These are phyloP conservation scores for Hetaerina americana DNA, from an alignment of 1,140 invertebrate genomes.

Conservation along the genomic window DNA sequence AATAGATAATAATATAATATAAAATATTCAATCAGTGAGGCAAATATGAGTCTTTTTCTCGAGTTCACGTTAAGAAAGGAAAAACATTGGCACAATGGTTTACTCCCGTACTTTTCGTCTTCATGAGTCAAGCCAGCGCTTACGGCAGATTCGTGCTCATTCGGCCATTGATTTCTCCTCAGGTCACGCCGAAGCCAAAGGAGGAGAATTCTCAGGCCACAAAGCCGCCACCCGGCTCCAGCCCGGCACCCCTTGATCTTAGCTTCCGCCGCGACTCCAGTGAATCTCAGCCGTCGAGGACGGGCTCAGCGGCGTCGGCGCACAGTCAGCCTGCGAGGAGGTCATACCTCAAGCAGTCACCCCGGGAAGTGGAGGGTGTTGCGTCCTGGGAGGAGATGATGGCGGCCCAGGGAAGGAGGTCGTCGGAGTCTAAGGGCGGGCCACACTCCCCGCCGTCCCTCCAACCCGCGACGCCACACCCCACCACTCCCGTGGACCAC, in stretches of 20 bases:
- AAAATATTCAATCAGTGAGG: no score
- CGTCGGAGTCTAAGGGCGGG: neutral
- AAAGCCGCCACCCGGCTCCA: neutral
- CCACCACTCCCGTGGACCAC: neutral
- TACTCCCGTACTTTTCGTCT: no score
- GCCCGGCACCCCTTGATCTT: neutral
- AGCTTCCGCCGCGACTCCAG: neutral
- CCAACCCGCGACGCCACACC: neutral
- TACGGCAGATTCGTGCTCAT: no score
- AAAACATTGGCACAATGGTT: no score
- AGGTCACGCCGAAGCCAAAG: neutral
- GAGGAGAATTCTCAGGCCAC: neutral
- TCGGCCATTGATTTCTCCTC: neutral
- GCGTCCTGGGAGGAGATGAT: neutral
- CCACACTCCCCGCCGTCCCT: neutral
- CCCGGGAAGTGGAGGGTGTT: neutral
- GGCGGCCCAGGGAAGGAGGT: neutral
- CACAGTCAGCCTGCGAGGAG: neutral
- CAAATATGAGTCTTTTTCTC: no score
- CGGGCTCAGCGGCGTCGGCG: neutral
- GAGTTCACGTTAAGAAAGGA: no score
- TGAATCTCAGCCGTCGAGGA: neutral
- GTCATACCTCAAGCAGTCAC: neutral
- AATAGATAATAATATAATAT: no score
- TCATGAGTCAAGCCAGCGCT: no score